Base-by-base conservation (phyloP, 2,113 vertebrate genomes). In the Serilophus lunatus region DNA sequence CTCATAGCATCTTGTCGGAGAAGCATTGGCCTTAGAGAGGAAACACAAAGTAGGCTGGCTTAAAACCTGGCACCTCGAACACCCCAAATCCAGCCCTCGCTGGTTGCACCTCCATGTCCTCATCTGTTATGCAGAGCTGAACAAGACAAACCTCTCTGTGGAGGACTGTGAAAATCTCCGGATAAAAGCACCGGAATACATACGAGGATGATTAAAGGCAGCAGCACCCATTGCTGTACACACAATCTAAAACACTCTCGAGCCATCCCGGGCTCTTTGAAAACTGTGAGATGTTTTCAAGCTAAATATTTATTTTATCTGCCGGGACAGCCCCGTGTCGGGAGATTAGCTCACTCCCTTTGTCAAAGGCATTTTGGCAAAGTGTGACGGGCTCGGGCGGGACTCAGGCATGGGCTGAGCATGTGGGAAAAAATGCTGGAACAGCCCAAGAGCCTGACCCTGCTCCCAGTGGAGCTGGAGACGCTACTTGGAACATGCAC, bases 251-350 rank as follows among this genome's bases (percentile, higher is more conserved):
- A n/a, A 95, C 90, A 95, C 0, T 3, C 85, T 70, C 0, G 5
- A 53, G 81, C 90, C 38, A 26, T 49, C 45, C 74, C 0, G 0
- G 20, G 50, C 65, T 35, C 87, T 94, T 94, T 91, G 90, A 94
- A 95, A 96, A 88, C 94, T 96, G 92, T 88, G 86, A 91, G 75
- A 96, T 82, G 71, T 79, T 90, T 74, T 66, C 26, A 70, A 93
- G 75, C 47, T 95, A 92, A 95, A 95, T 94, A 70, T 96, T 95
- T 96, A 91, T 90, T 95, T 92, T 61, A 88, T 95, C 68, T 51
- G 86, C 74, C 0, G 2, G 45, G 83, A 76, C 57, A 57, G 60
- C 25, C 63, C 57, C 0, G 0, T 71, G 88, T 20, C 0, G 1
- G 72, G 38, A 69, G 53, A 84, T 68, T 23, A 57, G 75, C 74